phyloP scores from a whole-genome alignment of 2,113 vertebrate species.

The Platycercus adscitus region DNA sequence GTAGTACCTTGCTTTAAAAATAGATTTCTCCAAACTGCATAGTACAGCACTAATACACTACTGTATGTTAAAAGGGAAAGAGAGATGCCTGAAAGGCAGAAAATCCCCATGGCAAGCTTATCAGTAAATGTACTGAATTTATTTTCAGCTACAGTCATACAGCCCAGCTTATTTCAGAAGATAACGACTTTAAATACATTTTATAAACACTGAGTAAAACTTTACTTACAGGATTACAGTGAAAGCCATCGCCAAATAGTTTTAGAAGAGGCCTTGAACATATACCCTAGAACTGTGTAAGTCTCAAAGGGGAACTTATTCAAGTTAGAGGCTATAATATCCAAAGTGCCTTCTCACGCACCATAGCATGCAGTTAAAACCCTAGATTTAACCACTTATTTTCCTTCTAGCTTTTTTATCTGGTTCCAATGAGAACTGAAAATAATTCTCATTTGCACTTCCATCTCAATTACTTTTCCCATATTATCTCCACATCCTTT shows the following conservation, averaged over 20 bases:
- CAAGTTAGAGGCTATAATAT: neutral
- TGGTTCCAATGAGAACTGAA: neutral
- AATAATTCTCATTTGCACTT: neutral
- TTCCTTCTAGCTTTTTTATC: neutral
- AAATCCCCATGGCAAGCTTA: fast-evolving
- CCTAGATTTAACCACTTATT: neutral
- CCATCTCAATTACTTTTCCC: neutral
- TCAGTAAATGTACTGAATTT: neutral
- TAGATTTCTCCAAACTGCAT: neutral
- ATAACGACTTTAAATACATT: neutral
- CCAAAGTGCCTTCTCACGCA: neutral
- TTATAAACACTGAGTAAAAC: neutral
- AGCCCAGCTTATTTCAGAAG: neutral
- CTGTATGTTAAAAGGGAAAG: neutral
- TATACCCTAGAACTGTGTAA: neutral
- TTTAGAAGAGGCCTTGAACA: neutral
- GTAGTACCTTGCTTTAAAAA: neutral
- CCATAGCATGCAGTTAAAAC: neutral
- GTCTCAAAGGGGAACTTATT: neutral
- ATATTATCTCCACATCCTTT: neutral
- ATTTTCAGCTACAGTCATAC: neutral
- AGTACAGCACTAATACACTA: neutral
- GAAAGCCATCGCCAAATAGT: neutral
- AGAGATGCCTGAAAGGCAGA: neutral
- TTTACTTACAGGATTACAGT: neutral